These are phyloP conservation scores for Pteruthius melanotis DNA, from an alignment of 2,113 vertebrate genomes.

Conservation along the genomic window DNA sequence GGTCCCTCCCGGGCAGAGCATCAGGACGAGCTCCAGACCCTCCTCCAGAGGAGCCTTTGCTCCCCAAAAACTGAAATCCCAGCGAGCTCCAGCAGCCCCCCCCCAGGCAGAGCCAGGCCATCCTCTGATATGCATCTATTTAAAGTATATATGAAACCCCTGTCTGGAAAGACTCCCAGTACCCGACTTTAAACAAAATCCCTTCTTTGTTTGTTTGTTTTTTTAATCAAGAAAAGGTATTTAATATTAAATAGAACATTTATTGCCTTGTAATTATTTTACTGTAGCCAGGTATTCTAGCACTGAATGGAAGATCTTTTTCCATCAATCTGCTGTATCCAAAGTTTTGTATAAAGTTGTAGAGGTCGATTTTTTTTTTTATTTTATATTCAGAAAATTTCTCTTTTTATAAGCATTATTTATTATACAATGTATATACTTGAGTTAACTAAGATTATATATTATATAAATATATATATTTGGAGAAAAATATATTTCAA, in stretches of 20 bases:
- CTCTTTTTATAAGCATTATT: slow-evolving; percentile 99
- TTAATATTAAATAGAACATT: slow-evolving; percentile 74
- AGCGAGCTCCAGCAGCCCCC: not conserved
- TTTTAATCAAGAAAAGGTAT: slow-evolving; percentile 63
- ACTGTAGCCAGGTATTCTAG: slow-evolving; percentile 73
- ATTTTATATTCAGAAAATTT: slow-evolving; percentile 99
- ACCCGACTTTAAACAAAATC: slow-evolving; percentile 48
- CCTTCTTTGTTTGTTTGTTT: not conserved
- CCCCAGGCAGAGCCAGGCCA: not conserved
- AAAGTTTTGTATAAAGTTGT: slow-evolving; percentile 99
- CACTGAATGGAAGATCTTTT: slow-evolving; percentile 67
- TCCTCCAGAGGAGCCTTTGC: not conserved
- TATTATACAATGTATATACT: slow-evolving; percentile 99
- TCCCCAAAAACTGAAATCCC: not conserved
- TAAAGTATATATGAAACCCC: slow-evolving; percentile 63
- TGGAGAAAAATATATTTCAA: slow-evolving; percentile 80
- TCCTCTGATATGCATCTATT: slow-evolving; percentile 66
- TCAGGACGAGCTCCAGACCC: not conserved
- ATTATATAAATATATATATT: slow-evolving; percentile 97
- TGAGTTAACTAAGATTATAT: slow-evolving; percentile 99
- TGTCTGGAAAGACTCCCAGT: slow-evolving; percentile 61
- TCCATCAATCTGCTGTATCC: slow-evolving; percentile 88
- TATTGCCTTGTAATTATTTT: slow-evolving; percentile 75
- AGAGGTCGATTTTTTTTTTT: slow-evolving; percentile 92
- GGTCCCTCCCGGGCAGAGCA: not conserved